These are phyloP conservation scores for Ondatra zibethicus DNA, from an alignment of 2,113 vertebrate genomes.

Conservation along the genomic window DNA sequence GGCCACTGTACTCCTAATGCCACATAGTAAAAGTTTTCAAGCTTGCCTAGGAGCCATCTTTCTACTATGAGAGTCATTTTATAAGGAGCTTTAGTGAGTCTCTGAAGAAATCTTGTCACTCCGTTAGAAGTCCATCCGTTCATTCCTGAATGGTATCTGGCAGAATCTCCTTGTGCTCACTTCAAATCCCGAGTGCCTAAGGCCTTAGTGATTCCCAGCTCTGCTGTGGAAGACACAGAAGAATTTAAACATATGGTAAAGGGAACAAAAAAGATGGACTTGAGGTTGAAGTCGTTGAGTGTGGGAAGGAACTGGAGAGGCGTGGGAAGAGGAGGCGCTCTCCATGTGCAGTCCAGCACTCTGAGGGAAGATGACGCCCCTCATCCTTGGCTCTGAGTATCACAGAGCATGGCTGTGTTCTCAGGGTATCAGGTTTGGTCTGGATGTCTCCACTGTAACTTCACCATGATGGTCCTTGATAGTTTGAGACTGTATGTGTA, in stretches of 20 bases:
- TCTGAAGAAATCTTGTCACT: not conserved
- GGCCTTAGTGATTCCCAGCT: not conserved
- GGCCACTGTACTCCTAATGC: not conserved
- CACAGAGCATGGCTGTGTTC: not conserved
- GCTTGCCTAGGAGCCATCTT: not conserved
- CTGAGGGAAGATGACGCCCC: not conserved
- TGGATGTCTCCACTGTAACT: not conserved
- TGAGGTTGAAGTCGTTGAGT: not conserved
- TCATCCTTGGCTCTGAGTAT: not conserved
- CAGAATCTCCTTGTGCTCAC: not conserved
- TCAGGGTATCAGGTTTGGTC: not conserved
- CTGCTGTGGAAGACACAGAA: not conserved
- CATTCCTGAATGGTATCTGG: not conserved
- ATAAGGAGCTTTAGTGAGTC: conserved; percentile 32
- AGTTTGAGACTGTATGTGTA: not conserved
- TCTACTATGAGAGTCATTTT: not conserved
- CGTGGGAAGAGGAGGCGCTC: not conserved
- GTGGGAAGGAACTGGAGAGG: conserved; percentile 8
- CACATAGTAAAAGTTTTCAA: not conserved
- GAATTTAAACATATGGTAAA: not conserved
- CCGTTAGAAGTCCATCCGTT: not conserved
- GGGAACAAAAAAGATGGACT: not conserved
- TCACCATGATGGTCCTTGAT: not conserved
- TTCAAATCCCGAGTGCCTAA: not conserved
- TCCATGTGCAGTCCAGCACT: not conserved